Evolutionary conservation across 1,140 invertebrate species (phyloP).

Genomic region (Yoshiicerus persimilis): DNA sequence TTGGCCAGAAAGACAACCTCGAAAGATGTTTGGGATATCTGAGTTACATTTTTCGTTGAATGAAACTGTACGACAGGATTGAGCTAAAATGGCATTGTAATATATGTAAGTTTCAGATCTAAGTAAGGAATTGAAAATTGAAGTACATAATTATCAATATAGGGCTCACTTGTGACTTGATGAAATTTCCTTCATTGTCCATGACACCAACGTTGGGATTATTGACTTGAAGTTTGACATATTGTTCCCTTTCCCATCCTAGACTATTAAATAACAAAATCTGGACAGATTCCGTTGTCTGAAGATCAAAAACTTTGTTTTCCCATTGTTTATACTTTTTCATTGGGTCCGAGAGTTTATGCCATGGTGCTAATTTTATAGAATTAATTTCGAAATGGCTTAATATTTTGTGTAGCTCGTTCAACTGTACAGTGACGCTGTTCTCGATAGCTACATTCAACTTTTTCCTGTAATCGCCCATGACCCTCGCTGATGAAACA

Average conservation of each 20-base stretch:
- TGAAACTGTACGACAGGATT: slow-evolving; percentile 45
- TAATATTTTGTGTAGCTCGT: slow-evolving; percentile 69
- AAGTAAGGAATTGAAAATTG: too few relatives aligned
- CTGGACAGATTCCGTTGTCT: slow-evolving; percentile 37
- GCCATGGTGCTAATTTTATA: slow-evolving; percentile 53
- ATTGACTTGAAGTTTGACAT: slow-evolving; percentile 70
- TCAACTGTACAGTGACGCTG: slow-evolving; percentile 73
- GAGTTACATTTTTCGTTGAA: slow-evolving; percentile 32
- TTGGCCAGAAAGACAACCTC: slow-evolving; percentile 77
- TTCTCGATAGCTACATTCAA: slow-evolving; percentile 72
- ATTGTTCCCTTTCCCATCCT: slow-evolving; percentile 70
- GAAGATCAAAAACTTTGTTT: slow-evolving; percentile 56
- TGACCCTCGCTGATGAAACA: slow-evolving; percentile 81
- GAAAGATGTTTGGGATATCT: slow-evolving; percentile 62
- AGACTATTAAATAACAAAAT: slow-evolving; percentile 80
- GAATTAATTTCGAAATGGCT: background rate
- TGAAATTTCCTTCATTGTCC: slow-evolving; percentile 62
- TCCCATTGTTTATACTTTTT: slow-evolving; percentile 67
- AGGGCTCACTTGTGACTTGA: slow-evolving; percentile 55
- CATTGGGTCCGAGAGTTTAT: slow-evolving; percentile 75
- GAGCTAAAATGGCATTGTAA: slow-evolving; percentile 24
- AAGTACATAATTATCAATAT: too few relatives aligned
- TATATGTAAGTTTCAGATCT: background rate
- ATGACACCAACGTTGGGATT: slow-evolving; percentile 70
- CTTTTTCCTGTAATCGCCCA: slow-evolving; percentile 85